A percentile compares a stretch with the other conserved stretches of the same genome.
These are phyloP conservation scores for Synchiropus splendidus DNA, from an alignment of 2,113 vertebrate genomes.

Conservation along the genomic window DNA sequence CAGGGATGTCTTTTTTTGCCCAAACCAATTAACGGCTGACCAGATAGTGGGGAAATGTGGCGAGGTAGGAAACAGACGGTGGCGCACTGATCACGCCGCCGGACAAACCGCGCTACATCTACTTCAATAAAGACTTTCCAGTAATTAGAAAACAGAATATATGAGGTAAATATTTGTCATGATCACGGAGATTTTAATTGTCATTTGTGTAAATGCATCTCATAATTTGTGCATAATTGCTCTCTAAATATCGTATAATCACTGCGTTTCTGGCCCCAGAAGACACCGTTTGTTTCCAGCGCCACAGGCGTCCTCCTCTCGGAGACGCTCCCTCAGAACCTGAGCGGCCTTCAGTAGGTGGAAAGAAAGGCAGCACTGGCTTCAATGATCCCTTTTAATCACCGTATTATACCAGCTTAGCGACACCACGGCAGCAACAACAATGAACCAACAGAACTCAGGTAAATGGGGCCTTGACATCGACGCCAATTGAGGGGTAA, in stretches of 20 bases:
- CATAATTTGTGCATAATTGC: constrained; percentile 29
- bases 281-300: constrained; percentile 21
- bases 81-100: constrained; percentile 11
- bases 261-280: constrained; percentile 33
- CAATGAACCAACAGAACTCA: constrained; percentile 54
- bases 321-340: constrained; percentile 26
- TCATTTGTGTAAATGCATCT: constrained; percentile 25
- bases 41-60: constrained; percentile 16
- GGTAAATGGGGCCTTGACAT: constrained; percentile 62
- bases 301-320: constrained; percentile 2
- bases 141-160: constrained; percentile 25
- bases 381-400: constrained; percentile 66
- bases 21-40: constrained; percentile 54
- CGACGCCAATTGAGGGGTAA: constrained; percentile 71
- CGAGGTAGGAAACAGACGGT: constrained; percentile 17
- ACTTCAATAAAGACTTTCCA: constrained; percentile 10
- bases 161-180: constrained; percentile 29
- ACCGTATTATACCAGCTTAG: constrained; percentile 42
- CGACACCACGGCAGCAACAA: constrained; percentile 48
- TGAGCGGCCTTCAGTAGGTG: constrained; percentile 46
- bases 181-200: constrained; percentile 34
- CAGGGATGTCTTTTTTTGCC: constrained; percentile 37
- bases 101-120: constrained; percentile 4
- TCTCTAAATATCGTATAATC: constrained; percentile 32
- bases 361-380: constrained; percentile 45